Base-by-base conservation (phyloP, 2,888 invertebrate genomes). In the Pseudococcus longispinus region DNA sequence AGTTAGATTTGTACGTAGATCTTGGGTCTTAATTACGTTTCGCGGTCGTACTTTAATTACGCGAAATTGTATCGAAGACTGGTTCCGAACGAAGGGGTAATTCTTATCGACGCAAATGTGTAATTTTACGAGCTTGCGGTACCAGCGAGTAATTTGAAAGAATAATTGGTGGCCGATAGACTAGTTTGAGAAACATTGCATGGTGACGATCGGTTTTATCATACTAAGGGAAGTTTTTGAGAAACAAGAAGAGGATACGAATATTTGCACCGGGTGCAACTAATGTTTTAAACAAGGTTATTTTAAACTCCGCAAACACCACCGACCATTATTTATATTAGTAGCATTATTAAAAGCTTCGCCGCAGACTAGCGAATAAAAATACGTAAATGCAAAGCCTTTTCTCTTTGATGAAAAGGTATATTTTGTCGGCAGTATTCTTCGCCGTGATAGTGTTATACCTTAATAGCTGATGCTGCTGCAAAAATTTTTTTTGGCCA, bases 321-420 rank as follows among this genome's bases (percentile, higher is more conserved):
- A 86, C 77, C 86, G 86, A 86, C 86, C 86, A 86, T 86, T 86
- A 86, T 86, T 86, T 86, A 86, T 77, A 86, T 86, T 80, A 86
- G 86, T 46, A 77, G 51, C 51, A 37, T 86, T 86, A 86, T 86
- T 86, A 86, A 80, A 86, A 86, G 80, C 65, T 85, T 70, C 84
- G 84, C 84, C 84, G 51, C 51, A 80, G 77, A 80, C 77, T 80
- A 80, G n/a, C 77, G 77, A 80, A 80, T 80, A 80, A 80, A 80
- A 80, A 80, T 80, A 80, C 77, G n/a, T 80, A 80, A 70, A 80
- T 80, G 77, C 9, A 32, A 42, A 42, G 77, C 77, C 42, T 80
- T 80, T 42, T 80, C 77, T 9, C 77, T 80, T 80, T 80, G 77
- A 80, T 42, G 77, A 80, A 42, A 60, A 80, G 77, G 77, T 80